Conservation (phyloP, 2,797 vertebrate species). For the Echeneis naucrates region DNA sequence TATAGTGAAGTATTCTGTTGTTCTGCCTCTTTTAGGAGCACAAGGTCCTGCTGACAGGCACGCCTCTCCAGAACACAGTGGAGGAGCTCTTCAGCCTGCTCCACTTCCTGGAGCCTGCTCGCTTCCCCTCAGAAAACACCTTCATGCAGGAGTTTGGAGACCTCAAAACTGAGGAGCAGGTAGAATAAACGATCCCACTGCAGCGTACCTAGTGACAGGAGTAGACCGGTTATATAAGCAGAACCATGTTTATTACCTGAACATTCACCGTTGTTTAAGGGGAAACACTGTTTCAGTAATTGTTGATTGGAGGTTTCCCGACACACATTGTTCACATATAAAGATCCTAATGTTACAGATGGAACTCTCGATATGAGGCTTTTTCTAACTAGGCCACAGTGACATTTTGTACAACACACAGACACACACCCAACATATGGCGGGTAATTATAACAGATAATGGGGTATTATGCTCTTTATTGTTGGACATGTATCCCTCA, state of each 20-base stretch:
- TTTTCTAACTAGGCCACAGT: conserved; percentile 56
- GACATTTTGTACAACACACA: conserved; percentile 32
- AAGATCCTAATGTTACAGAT: conserved; percentile 44
- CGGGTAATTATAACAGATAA: conserved; percentile 41
- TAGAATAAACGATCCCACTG: conserved; percentile 54
- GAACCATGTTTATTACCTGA: background rate
- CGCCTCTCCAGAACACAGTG: conserved; percentile 98
- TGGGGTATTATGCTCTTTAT: conserved; percentile 37
- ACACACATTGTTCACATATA: conserved; percentile 21
- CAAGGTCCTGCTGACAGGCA: conserved; percentile 97
- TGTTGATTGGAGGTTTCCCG: conserved; percentile 1
- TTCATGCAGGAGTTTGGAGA: conserved; percentile 99
- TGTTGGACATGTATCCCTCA: conserved; percentile 9
- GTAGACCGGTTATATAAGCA: background rate
- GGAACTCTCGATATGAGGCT: conserved; percentile 30
- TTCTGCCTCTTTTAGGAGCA: conserved; percentile 87
- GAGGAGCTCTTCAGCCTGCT: conserved; percentile 98
- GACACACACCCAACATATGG: conserved; percentile 46
- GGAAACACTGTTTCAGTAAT: background rate
- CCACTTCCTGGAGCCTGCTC: conserved; percentile 95
- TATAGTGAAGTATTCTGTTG: background rate
- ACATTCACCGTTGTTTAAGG: background rate
- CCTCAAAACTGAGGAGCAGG: conserved; percentile 98
- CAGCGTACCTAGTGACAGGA: background rate
- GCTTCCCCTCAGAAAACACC: conserved; percentile 95